Evolutionary conservation across 1,140 invertebrate genomes (phyloP).

Genomic region (Bombus difficillimus): DNA sequence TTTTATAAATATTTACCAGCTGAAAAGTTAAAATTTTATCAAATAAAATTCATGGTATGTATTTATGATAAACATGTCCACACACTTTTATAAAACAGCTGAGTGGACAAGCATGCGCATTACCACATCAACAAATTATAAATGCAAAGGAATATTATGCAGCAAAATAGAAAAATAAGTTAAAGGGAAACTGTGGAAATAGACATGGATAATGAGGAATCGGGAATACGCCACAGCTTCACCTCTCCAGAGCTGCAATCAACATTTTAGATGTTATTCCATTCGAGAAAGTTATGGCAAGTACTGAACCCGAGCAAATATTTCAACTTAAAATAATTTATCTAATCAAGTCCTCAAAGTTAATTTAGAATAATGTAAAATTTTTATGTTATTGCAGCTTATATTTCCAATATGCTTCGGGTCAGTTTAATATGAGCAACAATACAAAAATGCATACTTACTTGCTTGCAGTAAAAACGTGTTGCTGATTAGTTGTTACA

Average conservation of each 20-base stretch:
- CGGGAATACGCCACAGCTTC: constrained; percentile 82
- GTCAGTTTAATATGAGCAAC: constrained; percentile 34
- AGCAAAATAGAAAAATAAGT: constrained; percentile 76
- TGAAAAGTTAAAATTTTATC: background rate
- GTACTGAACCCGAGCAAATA: constrained; percentile 48
- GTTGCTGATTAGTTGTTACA: constrained; percentile 88
- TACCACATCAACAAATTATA: constrained; percentile 61
- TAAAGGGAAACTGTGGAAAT: constrained; percentile 81
- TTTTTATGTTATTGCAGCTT: background rate
- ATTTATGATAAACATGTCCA: constrained; percentile 11
- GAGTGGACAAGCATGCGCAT: constrained; percentile 51
- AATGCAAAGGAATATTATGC: constrained; percentile 60
- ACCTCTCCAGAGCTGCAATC: constrained; percentile 83
- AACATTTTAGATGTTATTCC: constrained; percentile 77
- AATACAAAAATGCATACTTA: constrained; percentile 77
- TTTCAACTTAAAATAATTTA: constrained; percentile 8
- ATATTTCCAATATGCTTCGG: constrained; percentile 33
- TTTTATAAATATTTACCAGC: background rate
- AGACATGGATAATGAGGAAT: constrained; percentile 81
- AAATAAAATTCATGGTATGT: background rate
- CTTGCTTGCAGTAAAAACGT: constrained; percentile 91
- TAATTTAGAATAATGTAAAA: background rate
- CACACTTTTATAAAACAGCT: constrained; percentile 10
- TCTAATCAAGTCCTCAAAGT: background rate
- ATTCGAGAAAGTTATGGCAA: constrained; percentile 31